Evolutionary conservation across 2,888 invertebrate genomes (phyloP).

Genomic region (Phlogophora meticulosa): DNA sequence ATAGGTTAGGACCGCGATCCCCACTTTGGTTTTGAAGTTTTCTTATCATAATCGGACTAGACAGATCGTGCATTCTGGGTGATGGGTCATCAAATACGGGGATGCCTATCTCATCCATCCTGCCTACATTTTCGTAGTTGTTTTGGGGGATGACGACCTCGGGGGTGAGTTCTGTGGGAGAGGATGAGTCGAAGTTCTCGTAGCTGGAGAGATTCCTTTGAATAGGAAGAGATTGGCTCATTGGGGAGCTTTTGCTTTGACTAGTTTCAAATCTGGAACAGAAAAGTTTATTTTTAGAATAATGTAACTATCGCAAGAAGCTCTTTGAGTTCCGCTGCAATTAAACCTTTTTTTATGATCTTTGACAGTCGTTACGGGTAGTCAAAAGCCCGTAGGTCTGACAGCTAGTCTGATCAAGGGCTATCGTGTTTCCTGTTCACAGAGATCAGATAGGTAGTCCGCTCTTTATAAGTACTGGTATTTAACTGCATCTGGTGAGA

Average conservation of each 20-base stretch:
- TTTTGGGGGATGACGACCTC: conserved; percentile 79
- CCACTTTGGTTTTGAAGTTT: conserved; percentile 77
- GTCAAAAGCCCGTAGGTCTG: too few relatives aligned
- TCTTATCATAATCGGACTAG: conserved; percentile 87
- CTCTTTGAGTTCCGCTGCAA: too few relatives aligned
- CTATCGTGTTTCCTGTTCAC: too few relatives aligned
- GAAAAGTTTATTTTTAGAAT: not conserved
- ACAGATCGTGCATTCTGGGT: conserved; percentile 75
- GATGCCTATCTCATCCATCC: conserved; percentile 88
- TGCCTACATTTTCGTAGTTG: conserved; percentile 82
- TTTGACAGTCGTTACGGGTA: too few relatives aligned
- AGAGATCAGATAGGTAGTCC: too few relatives aligned
- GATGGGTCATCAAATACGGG: conserved; percentile 83
- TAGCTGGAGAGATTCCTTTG: conserved; percentile 88
- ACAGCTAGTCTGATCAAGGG: too few relatives aligned
- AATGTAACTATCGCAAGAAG: too few relatives aligned
- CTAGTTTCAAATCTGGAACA: conserved; percentile 88
- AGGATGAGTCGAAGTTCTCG: conserved; percentile 89
- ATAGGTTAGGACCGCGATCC: conserved; percentile 60
- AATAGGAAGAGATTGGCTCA: conserved; percentile 80
- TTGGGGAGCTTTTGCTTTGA: conserved; percentile 77
- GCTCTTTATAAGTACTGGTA: too few relatives aligned
- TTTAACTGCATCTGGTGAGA: too few relatives aligned
- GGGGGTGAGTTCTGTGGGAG: conserved; percentile 79
- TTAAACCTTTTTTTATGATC: too few relatives aligned